Evolutionary conservation across 2,797 vertebrate species (phyloP), one percentile per base, ranked within the genome.

Genomic region (Melopsittacus undulatus): DNA sequence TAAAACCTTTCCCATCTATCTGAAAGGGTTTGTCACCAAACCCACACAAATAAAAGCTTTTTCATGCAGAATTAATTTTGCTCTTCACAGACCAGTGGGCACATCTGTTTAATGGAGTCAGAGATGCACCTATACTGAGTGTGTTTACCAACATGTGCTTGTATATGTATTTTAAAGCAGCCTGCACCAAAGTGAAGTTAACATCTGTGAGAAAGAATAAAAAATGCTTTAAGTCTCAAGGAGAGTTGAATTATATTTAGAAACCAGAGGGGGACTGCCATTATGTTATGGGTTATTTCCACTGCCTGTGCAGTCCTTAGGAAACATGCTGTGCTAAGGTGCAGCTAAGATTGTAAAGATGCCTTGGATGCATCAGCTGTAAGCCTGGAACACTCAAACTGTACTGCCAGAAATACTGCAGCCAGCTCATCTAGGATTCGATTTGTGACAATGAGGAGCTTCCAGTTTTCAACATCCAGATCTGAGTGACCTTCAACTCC

Each of bases 31-130:
- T 66, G 52, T 84, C 21, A 6, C 51, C 36, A 84, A 90, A 93
- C 77, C 1, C 42, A 70, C 34, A 57, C 23, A 82, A 79, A 61
- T 64, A 72, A 66, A 69, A 69, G 32, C 21, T 20, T 80, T 68
- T 90, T 80, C 83, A 74, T 81, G 81, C 93, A 77, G 84, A 90
- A 96, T 85, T 90, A 64, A 95, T 92, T 77, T 90, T 73, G 23
- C 77, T 91, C 2, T 80, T 95, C 74, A 82, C 80, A 70, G 83
- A 38, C 56, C 77, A 74, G 48, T 57, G 52, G 18, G 27, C n/a
- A 46, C 56, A 82, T 73, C 24, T 67, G 64, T 91, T 70, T 91
- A 90, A 94, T 90, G 80, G 95, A 88, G 69, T 83, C 51, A 82
- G 52, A 62, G 64, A 74, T 9, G 10, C 83, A 74, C 77, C 90